Evolutionary conservation across 2,888 invertebrate species (phyloP), one percentile per base, ranked within the genome.

Genomic region (Muscina levida): DNA sequence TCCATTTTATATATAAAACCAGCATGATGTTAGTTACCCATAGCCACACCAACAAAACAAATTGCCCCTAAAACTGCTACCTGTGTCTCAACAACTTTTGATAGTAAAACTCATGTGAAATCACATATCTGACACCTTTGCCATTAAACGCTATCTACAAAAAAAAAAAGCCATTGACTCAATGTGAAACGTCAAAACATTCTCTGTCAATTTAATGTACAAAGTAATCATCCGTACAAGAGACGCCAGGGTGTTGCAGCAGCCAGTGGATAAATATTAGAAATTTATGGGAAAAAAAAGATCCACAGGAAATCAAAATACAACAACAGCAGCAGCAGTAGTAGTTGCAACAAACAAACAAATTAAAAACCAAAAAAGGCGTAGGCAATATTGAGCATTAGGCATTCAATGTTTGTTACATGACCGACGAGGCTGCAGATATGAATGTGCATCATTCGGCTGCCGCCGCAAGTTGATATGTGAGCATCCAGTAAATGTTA

Each of bases 281-380:
- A 73, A 56, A 56, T 42, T 39, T 44, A 37, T 62, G 75, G 56
- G 44, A 48, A 22, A 62, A 72, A 56, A 39, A 68, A 57, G 51
- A 76, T 59, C 15, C 62, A 74, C 71, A 75, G 74, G 74, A 81
- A 77, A 77, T 76, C 79, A 65, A 44, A 56, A 68, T 65, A 59
- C 72, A 22, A 22, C 62, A 75, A 24, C 17, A 46, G 46, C n/a
- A 19, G 1, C 46, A 15, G 46, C 48, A 17, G 10, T 8, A 19
- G n/a, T n/a, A n/a, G n/a, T n/a, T n/a, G 1, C 72, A 72, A 46
- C 62, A 72, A 73, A 66, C 42, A 74, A 75, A 70, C 46, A 46
- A 73, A 75, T 62, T 13, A 44, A 72, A 51, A 5, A 24, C 31
- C 3, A 26, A 77, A 72, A 65, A 19, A 65, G 65, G 74, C 57